Conservation (phyloP, 1,140 invertebrate species). For the Sitophilus oryzae region DNA sequence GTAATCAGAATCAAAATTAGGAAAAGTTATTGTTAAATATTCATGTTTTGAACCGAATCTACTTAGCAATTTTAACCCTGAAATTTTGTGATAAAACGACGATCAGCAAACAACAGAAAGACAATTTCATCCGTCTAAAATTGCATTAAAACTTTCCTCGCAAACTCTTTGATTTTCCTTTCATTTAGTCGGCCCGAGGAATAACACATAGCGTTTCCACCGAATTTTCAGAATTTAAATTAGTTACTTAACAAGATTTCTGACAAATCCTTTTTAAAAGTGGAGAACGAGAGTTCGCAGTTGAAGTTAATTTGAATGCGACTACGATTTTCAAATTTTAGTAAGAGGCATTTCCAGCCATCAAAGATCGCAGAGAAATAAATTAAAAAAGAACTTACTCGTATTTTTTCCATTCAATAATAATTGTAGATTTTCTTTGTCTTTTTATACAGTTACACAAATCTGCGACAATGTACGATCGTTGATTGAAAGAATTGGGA, state of each 20-base stretch:
- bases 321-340: neutral
- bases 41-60: too few relatives aligned
- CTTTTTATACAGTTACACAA: too few relatives aligned
- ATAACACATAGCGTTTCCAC: slow-evolving; percentile 5
- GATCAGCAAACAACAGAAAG: neutral
- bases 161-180: slow-evolving; percentile 5
- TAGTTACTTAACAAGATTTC: slow-evolving; percentile 16
- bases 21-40: too few relatives aligned
- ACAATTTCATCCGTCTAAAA: slow-evolving; percentile 3
- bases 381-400: slow-evolving; percentile 1
- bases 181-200: neutral
- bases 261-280: slow-evolving; percentile 9
- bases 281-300: neutral
- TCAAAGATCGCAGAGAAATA: slow-evolving; percentile 2
- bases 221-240: slow-evolving; percentile 21
- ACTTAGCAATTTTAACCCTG: too few relatives aligned
- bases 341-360: neutral
- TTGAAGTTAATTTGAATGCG: neutral
- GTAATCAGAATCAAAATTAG: too few relatives aligned
- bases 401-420: too few relatives aligned
- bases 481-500: too few relatives aligned
- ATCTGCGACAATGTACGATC: too few relatives aligned
- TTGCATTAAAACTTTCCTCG: slow-evolving; percentile 1
- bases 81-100: neutral
- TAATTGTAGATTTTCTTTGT: too few relatives aligned